These are phyloP conservation scores for Conopomorpha cramerella DNA, from an alignment of 1,140 invertebrate species.

Conservation along the genomic window DNA sequence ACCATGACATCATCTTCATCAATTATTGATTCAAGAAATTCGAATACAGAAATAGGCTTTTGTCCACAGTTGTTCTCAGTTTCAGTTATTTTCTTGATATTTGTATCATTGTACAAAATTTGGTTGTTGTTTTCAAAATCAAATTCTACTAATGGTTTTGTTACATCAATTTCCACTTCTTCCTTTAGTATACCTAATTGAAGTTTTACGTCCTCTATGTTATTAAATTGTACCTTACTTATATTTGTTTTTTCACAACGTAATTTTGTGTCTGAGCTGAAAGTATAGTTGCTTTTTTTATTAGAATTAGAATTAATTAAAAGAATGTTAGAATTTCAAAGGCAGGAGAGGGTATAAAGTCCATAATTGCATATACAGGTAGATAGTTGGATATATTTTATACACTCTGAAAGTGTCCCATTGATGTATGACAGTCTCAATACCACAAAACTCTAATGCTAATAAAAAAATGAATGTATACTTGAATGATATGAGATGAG, in stretches of 20 bases:
- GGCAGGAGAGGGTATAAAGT: too few relatives aligned
- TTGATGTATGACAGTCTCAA: too few relatives aligned
- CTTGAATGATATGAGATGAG: too few relatives aligned
- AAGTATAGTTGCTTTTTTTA: too few relatives aligned
- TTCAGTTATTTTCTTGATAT: slow-evolving; percentile 10
- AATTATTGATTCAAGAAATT: slow-evolving; percentile 15
- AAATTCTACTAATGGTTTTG: slow-evolving; percentile 4
- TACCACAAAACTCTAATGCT: too few relatives aligned
- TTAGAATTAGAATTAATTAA: too few relatives aligned
- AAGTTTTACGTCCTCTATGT: slow-evolving; percentile 16
- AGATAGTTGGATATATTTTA: too few relatives aligned
- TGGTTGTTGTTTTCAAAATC: slow-evolving; percentile 1
- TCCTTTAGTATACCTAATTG: background rate
- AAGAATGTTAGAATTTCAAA: too few relatives aligned
- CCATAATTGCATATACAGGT: too few relatives aligned
- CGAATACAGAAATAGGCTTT: slow-evolving; percentile 7
- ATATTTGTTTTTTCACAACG: slow-evolving; percentile 8
- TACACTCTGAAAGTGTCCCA: too few relatives aligned
- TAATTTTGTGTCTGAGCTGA: slow-evolving; percentile 13
- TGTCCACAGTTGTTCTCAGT: slow-evolving; percentile 2
- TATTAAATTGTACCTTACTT: slow-evolving; percentile 16
- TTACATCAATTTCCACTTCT: slow-evolving; percentile 9
- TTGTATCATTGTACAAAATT: slow-evolving; percentile 11
- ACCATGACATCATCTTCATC: slow-evolving; percentile 8
- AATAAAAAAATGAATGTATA: too few relatives aligned